A percentile compares a stretch with the other conserved stretches of the same genome.
These are phyloP conservation scores for Agrotis puta DNA, from an alignment of 2,888 invertebrate genomes.

Conservation along the genomic window DNA sequence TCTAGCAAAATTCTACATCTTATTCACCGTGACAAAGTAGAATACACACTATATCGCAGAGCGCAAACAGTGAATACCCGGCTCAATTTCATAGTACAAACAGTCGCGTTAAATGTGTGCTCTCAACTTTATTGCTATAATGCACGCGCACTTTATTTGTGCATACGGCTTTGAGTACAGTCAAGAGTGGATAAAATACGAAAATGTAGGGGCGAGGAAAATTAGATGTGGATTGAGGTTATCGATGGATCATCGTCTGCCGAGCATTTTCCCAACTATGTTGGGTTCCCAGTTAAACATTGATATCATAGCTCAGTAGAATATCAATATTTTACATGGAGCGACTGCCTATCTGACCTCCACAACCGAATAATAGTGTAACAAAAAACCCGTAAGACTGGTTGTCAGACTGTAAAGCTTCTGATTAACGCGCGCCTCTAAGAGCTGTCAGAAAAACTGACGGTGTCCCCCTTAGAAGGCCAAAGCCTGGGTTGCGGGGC, in stretches of 20 bases:
- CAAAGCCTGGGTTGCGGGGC: no score
- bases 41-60: conserved; percentile 49
- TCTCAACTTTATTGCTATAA: conserved; percentile 40
- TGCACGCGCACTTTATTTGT: conserved; percentile 43
- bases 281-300: not conserved
- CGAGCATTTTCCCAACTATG: not conserved
- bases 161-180: not conserved
- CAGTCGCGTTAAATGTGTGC: conserved; percentile 48
- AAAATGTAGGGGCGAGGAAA: not conserved
- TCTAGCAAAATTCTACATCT: conserved; percentile 41
- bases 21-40: conserved; percentile 38
- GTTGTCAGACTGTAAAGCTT: not conserved
- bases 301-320: not conserved
- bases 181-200: not conserved
- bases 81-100: conserved; percentile 72
- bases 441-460: no score
- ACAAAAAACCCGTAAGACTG: not conserved
- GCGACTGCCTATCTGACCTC: not conserved
- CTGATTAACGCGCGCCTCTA: no score
- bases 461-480: no score
- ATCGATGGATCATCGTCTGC: not conserved
- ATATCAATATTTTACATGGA: not conserved
- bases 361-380: not conserved
- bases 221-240: not conserved
- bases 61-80: conserved; percentile 62